A percentile compares a stretch with the other conserved stretches of the same genome.
These are phyloP conservation scores for Pocillopora verrucosa DNA, from an alignment of 64 coral and sea anemone species.

Conservation along the genomic window DNA sequence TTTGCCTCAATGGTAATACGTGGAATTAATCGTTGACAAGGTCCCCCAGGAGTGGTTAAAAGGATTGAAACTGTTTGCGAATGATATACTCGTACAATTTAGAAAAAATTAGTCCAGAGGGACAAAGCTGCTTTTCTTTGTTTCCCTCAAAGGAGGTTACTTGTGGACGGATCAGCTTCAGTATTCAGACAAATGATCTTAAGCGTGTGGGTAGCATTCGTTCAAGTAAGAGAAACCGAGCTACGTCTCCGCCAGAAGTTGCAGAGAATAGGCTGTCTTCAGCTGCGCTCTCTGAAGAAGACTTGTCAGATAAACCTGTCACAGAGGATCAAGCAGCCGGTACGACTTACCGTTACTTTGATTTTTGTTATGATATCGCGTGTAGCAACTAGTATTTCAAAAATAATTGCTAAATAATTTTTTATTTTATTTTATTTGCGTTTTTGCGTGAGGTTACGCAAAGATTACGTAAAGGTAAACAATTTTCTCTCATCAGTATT, in stretches of 20 bases:
- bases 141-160: constrained; percentile 73
- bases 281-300: constrained; percentile 78
- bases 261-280: constrained; percentile 61
- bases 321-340: constrained; percentile 4
- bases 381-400: too few relatives aligned
- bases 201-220: constrained; percentile 62
- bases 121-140: background rate
- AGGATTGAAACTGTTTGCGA: too few relatives aligned
- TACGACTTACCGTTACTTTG: background rate
- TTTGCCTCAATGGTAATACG: too few relatives aligned
- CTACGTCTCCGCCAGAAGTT: constrained; percentile 56
- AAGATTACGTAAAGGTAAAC: too few relatives aligned
- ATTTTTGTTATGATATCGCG: background rate
- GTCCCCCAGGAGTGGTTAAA: too few relatives aligned
- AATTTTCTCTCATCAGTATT: too few relatives aligned
- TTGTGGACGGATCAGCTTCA: constrained; percentile 86
- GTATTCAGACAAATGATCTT: constrained; percentile 66
- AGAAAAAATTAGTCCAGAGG: background rate
- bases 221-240: constrained; percentile 74
- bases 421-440: too few relatives aligned
- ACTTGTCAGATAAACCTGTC: constrained; percentile 76
- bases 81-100: too few relatives aligned
- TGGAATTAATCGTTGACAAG: too few relatives aligned
- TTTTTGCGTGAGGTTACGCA: too few relatives aligned
- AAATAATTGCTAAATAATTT: too few relatives aligned